Evolutionary conservation across 2,888 invertebrate genomes (phyloP).

Genomic region (Adelognathus sp.): DNA sequence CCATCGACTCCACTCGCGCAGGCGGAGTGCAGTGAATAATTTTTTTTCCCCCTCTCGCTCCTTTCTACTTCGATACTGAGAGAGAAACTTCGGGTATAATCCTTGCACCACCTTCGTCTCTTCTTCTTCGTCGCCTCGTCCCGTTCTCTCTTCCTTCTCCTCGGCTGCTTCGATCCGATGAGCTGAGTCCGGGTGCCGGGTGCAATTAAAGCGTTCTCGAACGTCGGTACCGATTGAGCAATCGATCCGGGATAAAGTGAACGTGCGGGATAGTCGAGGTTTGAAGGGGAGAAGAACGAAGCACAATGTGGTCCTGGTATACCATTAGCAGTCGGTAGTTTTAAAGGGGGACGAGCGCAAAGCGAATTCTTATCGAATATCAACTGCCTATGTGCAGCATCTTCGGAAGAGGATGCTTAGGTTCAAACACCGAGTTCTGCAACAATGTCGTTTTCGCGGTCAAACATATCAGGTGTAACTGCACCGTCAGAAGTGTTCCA

Average conservation of each 20-base stretch:
- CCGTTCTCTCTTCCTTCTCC: constrained; percentile 2
- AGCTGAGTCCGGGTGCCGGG: constrained; percentile 52
- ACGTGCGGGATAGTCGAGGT: constrained; percentile 52
- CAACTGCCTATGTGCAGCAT: no score
- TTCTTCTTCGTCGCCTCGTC: constrained; percentile 19
- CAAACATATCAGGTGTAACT: no score
- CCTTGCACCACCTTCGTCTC: constrained; percentile 46
- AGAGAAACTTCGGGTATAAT: constrained; percentile 48
- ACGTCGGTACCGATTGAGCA: constrained; percentile 59
- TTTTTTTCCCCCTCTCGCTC: no score
- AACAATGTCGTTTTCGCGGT: no score
- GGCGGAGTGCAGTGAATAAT: constrained; percentile 35
- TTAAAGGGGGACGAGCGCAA: constrained; percentile 50
- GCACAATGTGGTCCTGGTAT: constrained; percentile 55
- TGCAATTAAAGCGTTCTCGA: constrained; percentile 58
- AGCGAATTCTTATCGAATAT: constrained; percentile 52
- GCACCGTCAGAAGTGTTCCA: no score
- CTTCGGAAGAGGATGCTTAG: no score
- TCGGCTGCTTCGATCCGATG: constrained; percentile 27
- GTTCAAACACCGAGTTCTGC: no score
- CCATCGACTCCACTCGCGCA: constrained; percentile 46
- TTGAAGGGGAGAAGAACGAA: constrained; percentile 24
- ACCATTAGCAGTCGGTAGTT: constrained; percentile 51
- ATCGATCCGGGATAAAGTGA: constrained; percentile 58
- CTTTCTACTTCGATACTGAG: constrained; percentile 26